Percentiles rank a stretch among this genome's conserved stretches.
Conservation (phyloP, 1,140 invertebrate genomes). For the Drosophila triauraria region DNA sequence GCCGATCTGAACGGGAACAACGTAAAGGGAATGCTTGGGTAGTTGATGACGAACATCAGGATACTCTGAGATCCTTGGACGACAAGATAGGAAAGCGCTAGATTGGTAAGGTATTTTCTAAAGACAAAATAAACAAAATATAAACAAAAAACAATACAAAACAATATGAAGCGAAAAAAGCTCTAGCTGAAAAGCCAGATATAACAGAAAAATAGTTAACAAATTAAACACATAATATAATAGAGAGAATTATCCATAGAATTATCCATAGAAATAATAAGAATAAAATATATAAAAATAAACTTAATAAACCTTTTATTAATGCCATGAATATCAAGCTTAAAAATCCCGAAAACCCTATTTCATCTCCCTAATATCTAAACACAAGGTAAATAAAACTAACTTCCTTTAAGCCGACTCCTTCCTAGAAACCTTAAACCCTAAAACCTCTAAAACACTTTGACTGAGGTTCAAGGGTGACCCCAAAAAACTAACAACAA, state of each 20-base stretch:
- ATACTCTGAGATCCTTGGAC: constrained; percentile 5
- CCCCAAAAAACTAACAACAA: constrained; percentile 6
- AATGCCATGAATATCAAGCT: not conserved
- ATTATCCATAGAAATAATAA: not conserved
- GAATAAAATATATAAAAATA: too few relatives aligned
- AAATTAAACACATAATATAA: not conserved
- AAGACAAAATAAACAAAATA: constrained; percentile 14
- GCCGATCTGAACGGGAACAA: constrained; percentile 8
- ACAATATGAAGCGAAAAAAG: not conserved
- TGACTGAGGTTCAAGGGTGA: constrained; percentile 22
- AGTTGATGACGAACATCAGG: constrained; percentile 14
- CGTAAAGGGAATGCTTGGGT: not conserved
- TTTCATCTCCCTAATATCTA: not conserved
- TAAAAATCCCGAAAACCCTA: not conserved
- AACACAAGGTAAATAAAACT: not conserved
- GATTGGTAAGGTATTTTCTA: constrained; percentile 26
- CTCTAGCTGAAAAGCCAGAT: not conserved
- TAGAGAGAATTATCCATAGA: not conserved
- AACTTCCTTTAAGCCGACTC: not conserved
- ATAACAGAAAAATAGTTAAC: not conserved
- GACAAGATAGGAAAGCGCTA: not conserved
- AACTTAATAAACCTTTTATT: not conserved
- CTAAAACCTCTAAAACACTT: constrained; percentile 18
- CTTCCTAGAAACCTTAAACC: too few relatives aligned
- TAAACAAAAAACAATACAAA: constrained; percentile 23